Conservation (phyloP, 2,113 vertebrate genomes). For the Alaudala cheleensis region DNA sequence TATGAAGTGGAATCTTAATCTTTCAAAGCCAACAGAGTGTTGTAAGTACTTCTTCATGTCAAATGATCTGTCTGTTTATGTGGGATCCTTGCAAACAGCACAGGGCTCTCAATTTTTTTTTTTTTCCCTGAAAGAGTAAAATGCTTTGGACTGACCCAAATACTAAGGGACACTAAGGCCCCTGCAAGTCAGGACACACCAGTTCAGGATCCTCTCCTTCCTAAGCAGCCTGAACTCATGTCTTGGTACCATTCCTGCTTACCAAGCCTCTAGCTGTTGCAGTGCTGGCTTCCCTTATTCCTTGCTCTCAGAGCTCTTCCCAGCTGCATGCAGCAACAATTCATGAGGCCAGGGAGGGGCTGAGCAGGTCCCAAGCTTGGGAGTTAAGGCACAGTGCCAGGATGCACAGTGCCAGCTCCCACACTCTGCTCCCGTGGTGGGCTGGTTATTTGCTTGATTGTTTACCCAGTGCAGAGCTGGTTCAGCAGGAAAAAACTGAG, state of each 20-base stretch:
- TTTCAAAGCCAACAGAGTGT: not conserved
- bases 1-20: not conserved
- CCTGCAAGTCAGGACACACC: not conserved
- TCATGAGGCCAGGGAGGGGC: not conserved
- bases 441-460: not conserved
- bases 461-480: not conserved
- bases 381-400: not conserved
- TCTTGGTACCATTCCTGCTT: rapidly evolving
- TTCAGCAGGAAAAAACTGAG: not conserved
- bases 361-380: not conserved
- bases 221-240: rapidly evolving
- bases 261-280: not conserved
- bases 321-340: not conserved
- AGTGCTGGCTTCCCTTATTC: not conserved
- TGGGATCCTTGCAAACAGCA: not conserved
- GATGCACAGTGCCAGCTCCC: not conserved
- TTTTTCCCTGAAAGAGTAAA: not conserved
- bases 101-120: not conserved
- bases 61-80: not conserved
- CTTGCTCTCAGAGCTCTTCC: not conserved
- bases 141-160: not conserved
- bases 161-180: not conserved
- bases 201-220: not conserved
- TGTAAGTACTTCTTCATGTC: not conserved
- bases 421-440: not conserved